phyloP scores from a whole-genome alignment of 2,113 vertebrate species.

The Ranitomeya imitator region DNA sequence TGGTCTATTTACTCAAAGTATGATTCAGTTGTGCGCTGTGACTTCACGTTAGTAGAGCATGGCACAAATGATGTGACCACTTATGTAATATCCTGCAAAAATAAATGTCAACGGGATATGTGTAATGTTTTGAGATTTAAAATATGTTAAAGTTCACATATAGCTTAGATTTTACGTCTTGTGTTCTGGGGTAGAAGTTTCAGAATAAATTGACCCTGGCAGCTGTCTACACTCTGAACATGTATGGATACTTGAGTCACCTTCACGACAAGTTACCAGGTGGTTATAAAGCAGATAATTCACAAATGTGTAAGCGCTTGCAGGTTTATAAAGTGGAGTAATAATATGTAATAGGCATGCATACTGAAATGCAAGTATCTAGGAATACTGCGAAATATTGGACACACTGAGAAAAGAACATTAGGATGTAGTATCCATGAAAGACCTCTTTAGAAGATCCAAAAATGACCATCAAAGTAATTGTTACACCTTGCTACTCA shows the following conservation, averaged over 20 bases:
- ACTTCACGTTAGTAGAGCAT: neutral
- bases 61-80: constrained; percentile 18
- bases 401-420: no score
- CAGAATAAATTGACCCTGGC: neutral
- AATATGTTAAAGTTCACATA: neutral
- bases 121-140: neutral
- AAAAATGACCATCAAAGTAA: no score
- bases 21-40: neutral
- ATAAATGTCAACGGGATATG: neutral
- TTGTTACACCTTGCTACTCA: no score
- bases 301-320: neutral
- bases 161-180: neutral
- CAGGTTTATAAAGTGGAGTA: neutral
- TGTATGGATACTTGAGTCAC: neutral
- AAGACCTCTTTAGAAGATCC: no score
- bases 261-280: neutral
- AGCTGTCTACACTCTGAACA: neutral
- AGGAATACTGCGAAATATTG: no score
- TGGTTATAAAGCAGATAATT: neutral
- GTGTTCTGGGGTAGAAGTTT: neutral
- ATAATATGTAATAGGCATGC: no score
- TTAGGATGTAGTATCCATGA: no score
- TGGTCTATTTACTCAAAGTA: constrained; percentile 23
- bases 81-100: constrained; percentile 17
- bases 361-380: no score